Evolutionary conservation across 2,888 invertebrate genomes (phyloP), one percentile per base, ranked within the genome.

Genomic region (Acronicta psi): DNA sequence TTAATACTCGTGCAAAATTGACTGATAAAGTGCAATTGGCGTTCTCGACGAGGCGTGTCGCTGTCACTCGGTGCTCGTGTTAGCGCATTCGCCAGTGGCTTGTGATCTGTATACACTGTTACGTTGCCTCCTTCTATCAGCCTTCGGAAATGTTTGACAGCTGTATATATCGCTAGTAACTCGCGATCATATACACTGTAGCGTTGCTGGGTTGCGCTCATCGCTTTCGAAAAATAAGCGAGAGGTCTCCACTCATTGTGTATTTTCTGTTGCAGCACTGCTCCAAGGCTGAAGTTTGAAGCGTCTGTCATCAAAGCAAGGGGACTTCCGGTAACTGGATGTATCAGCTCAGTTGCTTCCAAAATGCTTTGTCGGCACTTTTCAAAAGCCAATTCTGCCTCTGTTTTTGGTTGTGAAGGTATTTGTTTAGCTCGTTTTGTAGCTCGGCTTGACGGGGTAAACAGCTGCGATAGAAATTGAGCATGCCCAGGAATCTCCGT

Each of bases 1-100:
- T 52, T 36, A 0, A 73, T 74, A 2, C 10, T 42, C 0, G 54
- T 44, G 44, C 63, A 63, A 31, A 71, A 74, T n/a, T n/a, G n/a
- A n/a, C n/a, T n/a, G n/a, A 20, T 20, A 20, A 20, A 20, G 20
- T 20, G 20, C 20, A 20, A 20, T 20, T 20, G 2, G 20, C 20
- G 20, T 20, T 20, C 20, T 20, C 20, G 20, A 20, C 20, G 20
- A 20, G 20, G 20, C 20, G 20, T 20, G 20, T 20, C 20, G 20
- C 5, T 20, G 20, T 20, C 20, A 20, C 20, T 20, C 20, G 20
- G 20, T 20, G 20, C 20, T 20, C 20, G 20, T 20, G 20, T 20
- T 20, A 20, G 20, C 5, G 20, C 20, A 20, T 20, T 4, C 20
- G 20, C 20, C 20, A 20, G 20, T 20, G 20, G 20, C 20, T 20